Percentiles rank a stretch among this genome's conserved stretches.
Conservation (phyloP, 2,113 vertebrate genomes). For the Halichoeres trimaculatus region DNA sequence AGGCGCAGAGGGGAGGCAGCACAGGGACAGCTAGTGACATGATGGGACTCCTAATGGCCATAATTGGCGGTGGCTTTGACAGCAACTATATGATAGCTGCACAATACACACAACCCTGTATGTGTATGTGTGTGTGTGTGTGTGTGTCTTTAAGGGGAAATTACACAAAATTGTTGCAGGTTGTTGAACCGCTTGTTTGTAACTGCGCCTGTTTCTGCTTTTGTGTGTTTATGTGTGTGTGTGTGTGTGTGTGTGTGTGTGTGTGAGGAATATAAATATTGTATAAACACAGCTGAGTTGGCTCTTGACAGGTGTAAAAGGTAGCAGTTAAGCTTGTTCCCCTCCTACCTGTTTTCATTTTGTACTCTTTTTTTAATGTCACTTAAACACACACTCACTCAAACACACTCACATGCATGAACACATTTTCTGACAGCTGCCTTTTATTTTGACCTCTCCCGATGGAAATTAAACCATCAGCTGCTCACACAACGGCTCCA, state of each 20-base stretch:
- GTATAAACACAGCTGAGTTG: slow-evolving; percentile 75
- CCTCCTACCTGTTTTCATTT: slow-evolving; percentile 60
- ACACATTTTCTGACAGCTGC: not conserved
- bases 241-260: slow-evolving; percentile 32
- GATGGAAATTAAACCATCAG: slow-evolving; percentile 50
- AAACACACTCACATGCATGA: slow-evolving; percentile 15
- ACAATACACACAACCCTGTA: slow-evolving; percentile 87
- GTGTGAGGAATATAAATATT: slow-evolving; percentile 67
- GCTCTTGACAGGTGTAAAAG: slow-evolving; percentile 78
- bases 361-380: slow-evolving; percentile 52
- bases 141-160: slow-evolving; percentile 91
- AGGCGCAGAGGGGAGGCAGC: slow-evolving; percentile 86
- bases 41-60: slow-evolving; percentile 99
- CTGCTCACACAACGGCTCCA: slow-evolving; percentile 8
- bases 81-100: slow-evolving; percentile 97
- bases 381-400: slow-evolving; percentile 34
- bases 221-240: slow-evolving; percentile 18
- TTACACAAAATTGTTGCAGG: slow-evolving; percentile 99
- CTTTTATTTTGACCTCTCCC: slow-evolving; percentile 33
- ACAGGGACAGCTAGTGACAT: slow-evolving; percentile 94
- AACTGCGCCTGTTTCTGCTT: slow-evolving; percentile 58
- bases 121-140: slow-evolving; percentile 42
- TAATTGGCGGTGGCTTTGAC: slow-evolving; percentile 99
- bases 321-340: slow-evolving; percentile 70
- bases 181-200: slow-evolving; percentile 91